These are phyloP conservation scores for Cremastinae sp. DNA, from an alignment of 2,888 invertebrate genomes.

Conservation along the genomic window DNA sequence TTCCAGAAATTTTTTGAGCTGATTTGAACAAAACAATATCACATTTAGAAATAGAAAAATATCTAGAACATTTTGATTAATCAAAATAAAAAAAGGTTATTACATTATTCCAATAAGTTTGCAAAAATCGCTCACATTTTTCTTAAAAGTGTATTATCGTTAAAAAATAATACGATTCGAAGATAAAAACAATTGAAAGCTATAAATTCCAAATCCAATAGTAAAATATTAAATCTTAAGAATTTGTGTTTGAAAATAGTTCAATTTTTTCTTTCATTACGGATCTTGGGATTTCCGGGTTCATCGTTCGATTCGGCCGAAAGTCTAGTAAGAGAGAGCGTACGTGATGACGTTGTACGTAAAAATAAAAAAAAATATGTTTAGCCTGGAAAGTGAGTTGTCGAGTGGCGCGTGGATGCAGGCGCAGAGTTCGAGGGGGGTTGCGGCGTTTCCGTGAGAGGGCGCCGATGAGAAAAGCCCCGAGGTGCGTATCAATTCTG, in stretches of 20 bases:
- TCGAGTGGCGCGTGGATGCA: slow-evolving; percentile 22
- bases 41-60: too few species aligned
- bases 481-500: slow-evolving; percentile 20
- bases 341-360: background rate
- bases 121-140: too few species aligned
- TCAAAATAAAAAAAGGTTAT: too few species aligned
- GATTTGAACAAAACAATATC: too few species aligned
- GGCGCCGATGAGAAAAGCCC: slow-evolving; percentile 27
- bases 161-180: too few species aligned
- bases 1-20: too few species aligned
- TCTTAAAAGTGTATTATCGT: too few species aligned
- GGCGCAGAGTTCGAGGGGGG: slow-evolving; percentile 42
- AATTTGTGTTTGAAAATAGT: background rate
- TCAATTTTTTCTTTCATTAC: background rate
- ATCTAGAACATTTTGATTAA: too few species aligned
- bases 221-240: background rate
- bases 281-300: background rate
- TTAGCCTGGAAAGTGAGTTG: background rate
- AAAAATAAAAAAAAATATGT: background rate
- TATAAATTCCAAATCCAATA: too few species aligned
- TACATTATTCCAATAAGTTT: too few species aligned
- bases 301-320: slow-evolving; percentile 2
- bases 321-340: background rate
- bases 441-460: slow-evolving; percentile 38
- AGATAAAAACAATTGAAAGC: too few species aligned